A percentile compares a stretch with the other conserved stretches of the same genome.
Conservation (phyloP, 2,797 vertebrate genomes). For the Alfaro cultratus region DNA sequence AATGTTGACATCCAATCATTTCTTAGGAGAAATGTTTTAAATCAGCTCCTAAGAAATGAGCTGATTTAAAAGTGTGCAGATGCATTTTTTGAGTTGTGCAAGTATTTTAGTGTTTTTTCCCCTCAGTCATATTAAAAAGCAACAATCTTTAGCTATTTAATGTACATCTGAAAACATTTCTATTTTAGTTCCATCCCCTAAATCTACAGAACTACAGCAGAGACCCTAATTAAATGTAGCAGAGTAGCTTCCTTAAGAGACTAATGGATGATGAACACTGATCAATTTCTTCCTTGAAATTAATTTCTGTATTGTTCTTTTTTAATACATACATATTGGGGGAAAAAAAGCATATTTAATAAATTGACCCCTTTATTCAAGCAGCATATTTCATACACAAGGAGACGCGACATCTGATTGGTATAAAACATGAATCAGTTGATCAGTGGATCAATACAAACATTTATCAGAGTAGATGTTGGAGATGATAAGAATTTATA, state of each 20-base stretch:
- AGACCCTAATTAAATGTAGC: background rate
- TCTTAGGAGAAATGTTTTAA: background rate
- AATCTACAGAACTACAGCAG: background rate
- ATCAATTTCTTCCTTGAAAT: background rate
- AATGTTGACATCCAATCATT: background rate
- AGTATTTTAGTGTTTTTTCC: background rate
- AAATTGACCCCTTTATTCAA: constrained; percentile 7
- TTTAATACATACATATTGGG: background rate
- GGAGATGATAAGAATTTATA: background rate
- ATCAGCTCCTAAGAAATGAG: background rate
- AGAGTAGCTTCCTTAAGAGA: background rate
- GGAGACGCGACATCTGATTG: constrained; percentile 22
- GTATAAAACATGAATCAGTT: background rate
- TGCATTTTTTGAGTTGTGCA: background rate
- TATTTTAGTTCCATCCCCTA: background rate
- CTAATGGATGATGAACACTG: background rate
- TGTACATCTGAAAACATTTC: background rate
- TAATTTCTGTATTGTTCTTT: background rate
- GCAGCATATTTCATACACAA: constrained; percentile 35
- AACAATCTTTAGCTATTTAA: background rate
- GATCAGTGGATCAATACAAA: background rate
- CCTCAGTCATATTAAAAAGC: background rate
- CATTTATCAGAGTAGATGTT: background rate
- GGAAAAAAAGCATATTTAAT: background rate
- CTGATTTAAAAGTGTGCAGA: background rate